Conservation (phyloP, 2,113 vertebrate species). For the Myiagra hebetior region DNA sequence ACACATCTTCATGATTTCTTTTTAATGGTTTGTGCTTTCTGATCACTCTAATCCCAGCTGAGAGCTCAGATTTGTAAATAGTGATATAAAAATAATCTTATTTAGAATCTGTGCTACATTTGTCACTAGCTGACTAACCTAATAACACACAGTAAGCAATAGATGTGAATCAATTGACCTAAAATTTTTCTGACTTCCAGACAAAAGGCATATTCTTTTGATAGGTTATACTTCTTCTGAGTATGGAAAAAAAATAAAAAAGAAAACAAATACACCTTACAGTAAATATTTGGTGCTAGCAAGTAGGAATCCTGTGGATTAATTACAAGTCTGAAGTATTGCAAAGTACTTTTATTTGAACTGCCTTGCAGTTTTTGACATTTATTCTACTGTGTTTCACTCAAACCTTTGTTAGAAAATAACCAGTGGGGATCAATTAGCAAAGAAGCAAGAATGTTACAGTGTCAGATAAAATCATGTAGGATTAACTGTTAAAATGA, state of each 20-base stretch:
- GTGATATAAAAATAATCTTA: conserved; percentile 44
- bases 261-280: neutral
- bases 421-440: neutral
- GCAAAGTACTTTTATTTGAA: neutral
- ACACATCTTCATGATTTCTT: neutral
- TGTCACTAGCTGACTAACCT: conserved; percentile 7
- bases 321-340: neutral
- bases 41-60: neutral
- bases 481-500: neutral
- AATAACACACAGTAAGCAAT: neutral
- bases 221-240: neutral
- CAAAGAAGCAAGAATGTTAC: neutral
- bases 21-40: conserved; percentile 1
- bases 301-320: neutral
- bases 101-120: conserved; percentile 19
- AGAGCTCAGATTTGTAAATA: conserved; percentile 28
- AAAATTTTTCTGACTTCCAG: conserved; percentile 8
- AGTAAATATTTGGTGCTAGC: neutral
- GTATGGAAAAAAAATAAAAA: neutral
- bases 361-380: neutral
- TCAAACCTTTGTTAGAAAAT: neutral
- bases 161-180: conserved; percentile 17
- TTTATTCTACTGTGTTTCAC: neutral
- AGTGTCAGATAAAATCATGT: neutral
- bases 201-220: neutral